These are phyloP conservation scores for Oasisia sp. DNA, from an alignment of 2,888 invertebrate genomes.

Conservation along the genomic window DNA sequence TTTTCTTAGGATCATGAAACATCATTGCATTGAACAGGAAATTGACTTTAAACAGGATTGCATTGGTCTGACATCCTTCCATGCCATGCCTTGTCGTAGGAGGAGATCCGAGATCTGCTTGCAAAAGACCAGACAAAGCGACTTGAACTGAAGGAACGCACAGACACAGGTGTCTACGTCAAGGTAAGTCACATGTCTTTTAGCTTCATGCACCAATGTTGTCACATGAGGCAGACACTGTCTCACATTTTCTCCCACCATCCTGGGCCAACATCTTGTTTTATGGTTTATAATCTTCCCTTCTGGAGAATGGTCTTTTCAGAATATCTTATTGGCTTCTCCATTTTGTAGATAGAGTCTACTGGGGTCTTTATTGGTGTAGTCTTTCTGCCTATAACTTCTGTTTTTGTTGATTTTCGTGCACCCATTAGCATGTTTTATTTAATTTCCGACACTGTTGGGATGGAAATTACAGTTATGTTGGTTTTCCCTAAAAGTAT, in stretches of 20 bases:
- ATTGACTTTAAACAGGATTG: background rate
- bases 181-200: constrained; percentile 68
- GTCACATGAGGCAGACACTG: too few species aligned
- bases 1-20: background rate
- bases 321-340: too few species aligned
- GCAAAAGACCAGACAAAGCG: constrained; percentile 77
- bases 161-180: constrained; percentile 90
- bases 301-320: too few species aligned
- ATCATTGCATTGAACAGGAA: background rate
- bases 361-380: background rate
- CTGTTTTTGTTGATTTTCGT: too few species aligned
- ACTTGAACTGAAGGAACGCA: constrained; percentile 80
- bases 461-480: too few species aligned
- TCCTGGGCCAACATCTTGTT: too few species aligned
- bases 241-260: too few species aligned
- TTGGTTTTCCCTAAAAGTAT: too few species aligned
- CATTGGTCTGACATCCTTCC: background rate
- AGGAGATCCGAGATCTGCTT: constrained; percentile 75
- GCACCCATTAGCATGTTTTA: too few species aligned
- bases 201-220: background rate
- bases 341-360: background rate
- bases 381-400: too few species aligned
- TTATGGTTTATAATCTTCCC: too few species aligned
- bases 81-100: constrained; percentile 62
- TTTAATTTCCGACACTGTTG: too few species aligned